Evolutionary conservation across 2,797 vertebrate genomes (phyloP), one percentile per base, ranked within the genome.

Genomic region (Neosilurus mollespiculum): DNA sequence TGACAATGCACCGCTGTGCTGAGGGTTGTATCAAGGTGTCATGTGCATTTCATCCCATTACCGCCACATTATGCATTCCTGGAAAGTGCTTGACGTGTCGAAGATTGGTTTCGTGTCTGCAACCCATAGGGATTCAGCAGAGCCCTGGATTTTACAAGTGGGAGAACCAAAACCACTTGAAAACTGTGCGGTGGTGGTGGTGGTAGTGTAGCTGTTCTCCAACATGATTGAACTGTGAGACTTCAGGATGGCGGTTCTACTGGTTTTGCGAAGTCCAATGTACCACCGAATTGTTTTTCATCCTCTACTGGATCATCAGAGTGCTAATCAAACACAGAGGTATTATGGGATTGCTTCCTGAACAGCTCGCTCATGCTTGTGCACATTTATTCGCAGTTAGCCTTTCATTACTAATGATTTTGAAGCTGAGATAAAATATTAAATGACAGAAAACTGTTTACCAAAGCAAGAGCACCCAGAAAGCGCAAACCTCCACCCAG

Each of bases 141-240:
- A 87, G 76, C 86, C 84, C 86, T 88, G 84, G 78, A 66, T 90
- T 65, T 82, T 87, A 70, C 80, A 85, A 84, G 76, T 85, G 87
- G 78, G 87, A 58, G 86, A 85, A 87, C 83, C 89, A 81, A 5
- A 89, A 80, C 85, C 81, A 84, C 26, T 87, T 87, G n/a, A 84
- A 84, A 87, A 83, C 62, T 51, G 49, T 66, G 43, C 22, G 24
- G 53, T 72, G 67, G 20, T 69, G 66, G 18, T 20, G n/a, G 4
- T 34, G 69, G 24, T 8, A 5, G 53, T 24, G 10, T 71, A 58
- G 30, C 37, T 24, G 11, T 18, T 30, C 1, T n/a, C 37, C 3
- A 15, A 43, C 56, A 16, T 22, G 37, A 10, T 11, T 16, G 22
- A 78, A 64, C 59, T 6, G 43, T 18, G n/a, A 26, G 37, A 4